A percentile compares a stretch with the other conserved stretches of the same genome.
These are phyloP conservation scores for Berghia stephanieae DNA, from an alignment of 1,140 invertebrate genomes.

Conservation along the genomic window DNA sequence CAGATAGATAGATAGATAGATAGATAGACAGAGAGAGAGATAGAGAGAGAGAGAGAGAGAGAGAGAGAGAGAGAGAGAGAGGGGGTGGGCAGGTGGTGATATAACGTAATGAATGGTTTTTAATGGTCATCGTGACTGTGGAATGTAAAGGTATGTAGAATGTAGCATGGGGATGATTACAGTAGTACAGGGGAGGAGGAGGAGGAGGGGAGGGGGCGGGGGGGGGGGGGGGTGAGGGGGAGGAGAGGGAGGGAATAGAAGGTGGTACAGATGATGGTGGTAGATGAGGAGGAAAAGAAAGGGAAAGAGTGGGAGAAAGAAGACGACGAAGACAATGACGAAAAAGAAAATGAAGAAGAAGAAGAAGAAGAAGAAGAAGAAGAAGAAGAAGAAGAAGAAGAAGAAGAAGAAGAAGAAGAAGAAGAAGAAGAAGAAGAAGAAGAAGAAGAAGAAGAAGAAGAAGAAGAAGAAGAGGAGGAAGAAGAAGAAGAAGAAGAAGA, in stretches of 20 bases:
- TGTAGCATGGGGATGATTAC: too few species aligned
- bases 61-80: background rate
- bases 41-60: too few species aligned
- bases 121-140: too few species aligned
- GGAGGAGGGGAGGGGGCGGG: background rate
- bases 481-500: background rate
- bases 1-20: too few species aligned
- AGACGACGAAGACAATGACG: background rate
- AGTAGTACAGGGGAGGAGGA: background rate
- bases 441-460: background rate
- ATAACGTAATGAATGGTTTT: background rate
- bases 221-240: background rate
- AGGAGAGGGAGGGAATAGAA: background rate
- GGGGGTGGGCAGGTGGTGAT: background rate
- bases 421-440: conserved; percentile 12
- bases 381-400: background rate
- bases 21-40: too few species aligned
- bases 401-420: background rate
- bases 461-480: conserved; percentile 5
- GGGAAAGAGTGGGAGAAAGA: background rate
- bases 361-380: background rate
- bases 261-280: background rate
- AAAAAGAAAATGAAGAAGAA: background rate
- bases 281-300: background rate
- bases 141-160: too few species aligned